A percentile compares a stretch with the other conserved stretches of the same genome.
phyloP scores from a whole-genome alignment of 2,888 invertebrate genomes.

The Rotaria macrura region DNA sequence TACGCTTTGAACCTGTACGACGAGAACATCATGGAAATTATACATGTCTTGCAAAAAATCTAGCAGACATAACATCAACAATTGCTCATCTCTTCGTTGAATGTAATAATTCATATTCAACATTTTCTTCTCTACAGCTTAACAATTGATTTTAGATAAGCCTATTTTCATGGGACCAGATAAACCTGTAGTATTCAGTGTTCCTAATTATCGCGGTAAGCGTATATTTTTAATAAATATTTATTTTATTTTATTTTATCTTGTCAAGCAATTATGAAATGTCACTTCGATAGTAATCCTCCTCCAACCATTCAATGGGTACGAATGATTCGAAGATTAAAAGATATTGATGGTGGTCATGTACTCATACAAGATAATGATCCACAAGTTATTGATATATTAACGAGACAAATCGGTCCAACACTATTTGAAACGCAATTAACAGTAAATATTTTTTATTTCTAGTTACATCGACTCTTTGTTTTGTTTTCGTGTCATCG shows the following conservation, averaged over 20 bases:
- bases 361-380: neutral
- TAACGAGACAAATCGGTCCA: neutral
- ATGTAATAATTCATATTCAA: neutral
- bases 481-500: too few relatives aligned
- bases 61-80: neutral
- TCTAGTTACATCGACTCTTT: neutral
- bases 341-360: neutral
- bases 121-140: neutral
- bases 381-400: conserved; percentile 11
- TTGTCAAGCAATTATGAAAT: neutral
- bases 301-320: neutral
- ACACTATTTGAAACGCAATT: neutral
- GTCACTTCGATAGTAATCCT: conserved; percentile 14
- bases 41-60: neutral
- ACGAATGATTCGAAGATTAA: neutral
- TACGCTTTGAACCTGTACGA: neutral
- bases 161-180: conserved; percentile 11
- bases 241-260: neutral
- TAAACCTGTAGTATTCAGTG: neutral
- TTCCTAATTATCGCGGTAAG: neutral
- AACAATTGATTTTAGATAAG: neutral
- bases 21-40: conserved; percentile 21
- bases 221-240: too few relatives aligned
- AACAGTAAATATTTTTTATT: neutral
- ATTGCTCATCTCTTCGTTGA: neutral